Evolutionary conservation across 30 jellyfish, hydroid and myxozoan genomes (phyloP), one percentile per base, ranked within the genome.

Genomic region (Turritopsis rubra): DNA sequence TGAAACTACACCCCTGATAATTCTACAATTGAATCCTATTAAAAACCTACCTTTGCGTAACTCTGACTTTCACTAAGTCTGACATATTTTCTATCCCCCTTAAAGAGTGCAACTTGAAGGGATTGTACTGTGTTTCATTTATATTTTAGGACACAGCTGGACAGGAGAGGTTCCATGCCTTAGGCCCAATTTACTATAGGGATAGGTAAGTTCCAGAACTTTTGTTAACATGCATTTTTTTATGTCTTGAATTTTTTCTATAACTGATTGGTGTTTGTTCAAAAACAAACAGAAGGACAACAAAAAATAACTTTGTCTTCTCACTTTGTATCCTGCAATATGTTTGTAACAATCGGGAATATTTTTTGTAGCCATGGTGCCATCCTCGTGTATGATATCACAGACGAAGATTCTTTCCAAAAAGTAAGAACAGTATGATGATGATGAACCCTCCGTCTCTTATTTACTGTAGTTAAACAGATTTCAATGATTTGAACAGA

Each of bases 151-250:
- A 92, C 66, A 92, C 98, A 52, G 98, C 98, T 25, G 98, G 98
- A 18, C 98, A 92, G 79, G 98, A 92, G 72, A 82, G 98, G 66
- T 92, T 92, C 65, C 98, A 92, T 85, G 98, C 98, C 1, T 87
- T 92, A 29, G 98, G 98, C 17, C 98, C 98, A 5, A 92, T 92
- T 30, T 92, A 92, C 76, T 92, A 92, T 75, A 88, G 98, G 85
- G 98, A 92, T 81, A 92, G 98, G 98, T 88, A 92, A 30, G 76
- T 27, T 5, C 0, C 7, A 26, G n/a, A 66, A 66, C 27, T 66
- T 66, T 66, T 9, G 9, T 9, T 9, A 7, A 68, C 77, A n/a
- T 0, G 0, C n/a, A 13, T 41, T 41, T 41, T 5, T 41, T 41
- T 41, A 3, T 3, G 60, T 41, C 60, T 3, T 41, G 60, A 13